phyloP scores from a whole-genome alignment of 1,140 invertebrate genomes.

The Drosophila serrata region DNA sequence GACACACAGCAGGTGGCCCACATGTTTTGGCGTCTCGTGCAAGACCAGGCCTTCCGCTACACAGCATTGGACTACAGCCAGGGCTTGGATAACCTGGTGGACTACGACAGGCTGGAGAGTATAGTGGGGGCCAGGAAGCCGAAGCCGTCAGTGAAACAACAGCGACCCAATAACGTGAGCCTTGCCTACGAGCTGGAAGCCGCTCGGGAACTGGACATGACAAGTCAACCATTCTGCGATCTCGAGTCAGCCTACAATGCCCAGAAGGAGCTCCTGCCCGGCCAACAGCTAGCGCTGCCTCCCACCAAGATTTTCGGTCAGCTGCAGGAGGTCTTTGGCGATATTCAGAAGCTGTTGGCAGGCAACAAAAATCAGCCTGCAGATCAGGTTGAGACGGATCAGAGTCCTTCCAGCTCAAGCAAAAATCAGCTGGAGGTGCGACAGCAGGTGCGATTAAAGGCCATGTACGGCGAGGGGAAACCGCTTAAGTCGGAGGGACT shows the following conservation, averaged over 20 bases:
- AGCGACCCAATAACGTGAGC: conserved; percentile 19
- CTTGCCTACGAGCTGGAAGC: conserved; percentile 41
- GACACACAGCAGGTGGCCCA: conserved; percentile 62
- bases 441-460: conserved; percentile 49
- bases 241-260: conserved; percentile 70
- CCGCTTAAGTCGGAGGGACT: background rate
- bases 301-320: conserved; percentile 58
- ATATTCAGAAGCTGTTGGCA: conserved; percentile 52
- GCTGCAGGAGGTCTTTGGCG: conserved; percentile 45
- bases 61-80: conserved; percentile 66
- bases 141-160: conserved; percentile 26
- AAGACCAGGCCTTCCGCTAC: conserved; percentile 66
- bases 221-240: conserved; percentile 35
- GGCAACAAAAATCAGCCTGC: background rate
- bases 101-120: conserved; percentile 62
- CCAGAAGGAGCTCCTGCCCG: conserved; percentile 47
- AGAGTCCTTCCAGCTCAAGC: conserved; percentile 6
- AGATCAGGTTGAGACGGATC: background rate
- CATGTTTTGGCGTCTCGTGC: conserved; percentile 62
- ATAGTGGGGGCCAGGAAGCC: conserved; percentile 9
- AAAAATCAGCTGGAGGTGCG: conserved; percentile 44
- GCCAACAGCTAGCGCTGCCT: conserved; percentile 45
- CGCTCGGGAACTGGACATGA: conserved; percentile 12
- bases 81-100: conserved; percentile 64
- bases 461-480: conserved; percentile 43